Base-by-base conservation (phyloP, 2,888 invertebrate species). In the Xiphydria camelus region DNA sequence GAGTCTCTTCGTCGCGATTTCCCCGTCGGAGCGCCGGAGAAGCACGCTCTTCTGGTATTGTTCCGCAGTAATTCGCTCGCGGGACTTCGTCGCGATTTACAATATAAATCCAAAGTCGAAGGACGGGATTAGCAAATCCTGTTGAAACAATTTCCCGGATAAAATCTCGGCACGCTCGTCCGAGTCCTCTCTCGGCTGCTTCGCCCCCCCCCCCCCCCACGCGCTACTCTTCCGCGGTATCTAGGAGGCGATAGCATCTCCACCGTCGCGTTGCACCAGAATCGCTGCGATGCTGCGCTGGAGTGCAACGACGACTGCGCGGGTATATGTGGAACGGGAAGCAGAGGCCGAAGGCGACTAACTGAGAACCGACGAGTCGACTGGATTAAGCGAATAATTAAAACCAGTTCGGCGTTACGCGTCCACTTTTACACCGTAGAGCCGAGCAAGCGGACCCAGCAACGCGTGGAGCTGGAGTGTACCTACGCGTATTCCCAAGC, bases 321-420 rank as follows among this genome's bases (percentile, higher is more conserved):
- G n/a, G n/a, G n/a, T n/a, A n/a, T n/a, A n/a, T n/a, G n/a, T n/a
- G n/a, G n/a, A n/a, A n/a, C n/a, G 31, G 29, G n/a, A 17, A 41
- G 41, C 42, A 37, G 34, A 47, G 48, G 43, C 22, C 12, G 44
- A 39, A 35, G 31, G 33, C 42, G 45, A 42, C 40, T 45, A 51
- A 54, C 54, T 49, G 51, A 47, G 47, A 53, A 48, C 48, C 45
- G 49, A 53, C 49, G 51, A 45, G 29, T 41, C 44, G 26, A 34
- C 41, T 42, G 46, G 51, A 58, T 54, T 49, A 56, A 50, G 48
- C 48, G 49, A 51, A 54, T 55, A 58, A 53, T 55, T 55, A 52
- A 53, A 57, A 51, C 49, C 52, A 53, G 53, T 59, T 59, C 48
- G 49, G 40, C 45, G 34, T 35, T 21, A 43, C n/a, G n/a, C n/a